phyloP scores from a whole-genome alignment of 1,140 invertebrate genomes.

The Centruroides vittatus region DNA sequence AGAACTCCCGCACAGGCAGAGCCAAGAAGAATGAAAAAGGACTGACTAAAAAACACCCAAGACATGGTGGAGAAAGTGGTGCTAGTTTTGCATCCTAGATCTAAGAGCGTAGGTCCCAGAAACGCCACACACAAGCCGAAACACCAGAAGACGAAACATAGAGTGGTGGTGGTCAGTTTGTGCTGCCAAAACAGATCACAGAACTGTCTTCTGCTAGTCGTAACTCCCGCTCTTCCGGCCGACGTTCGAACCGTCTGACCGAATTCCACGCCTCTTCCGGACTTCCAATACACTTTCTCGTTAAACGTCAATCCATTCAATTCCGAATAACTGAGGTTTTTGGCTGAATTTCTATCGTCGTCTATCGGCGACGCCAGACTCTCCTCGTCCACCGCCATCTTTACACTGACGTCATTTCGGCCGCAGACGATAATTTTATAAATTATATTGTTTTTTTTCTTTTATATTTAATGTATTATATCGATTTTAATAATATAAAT shows the following conservation, averaged over 20 bases:
- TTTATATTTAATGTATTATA: too few relatives aligned
- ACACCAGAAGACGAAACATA: conserved; percentile 34
- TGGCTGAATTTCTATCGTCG: too few relatives aligned
- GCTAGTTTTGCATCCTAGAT: conserved; percentile 34
- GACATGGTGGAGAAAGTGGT: conserved; percentile 33
- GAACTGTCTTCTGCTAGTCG: conserved; percentile 20
- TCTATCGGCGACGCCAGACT: too few relatives aligned
- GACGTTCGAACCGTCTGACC: neutral
- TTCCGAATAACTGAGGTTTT: too few relatives aligned
- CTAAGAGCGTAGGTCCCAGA: conserved; percentile 35
- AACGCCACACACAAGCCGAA: conserved; percentile 39
- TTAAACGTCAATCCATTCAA: too few relatives aligned
- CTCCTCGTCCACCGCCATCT: too few relatives aligned
- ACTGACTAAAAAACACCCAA: conserved; percentile 37
- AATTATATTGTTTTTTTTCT: too few relatives aligned
- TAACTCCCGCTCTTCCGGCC: neutral
- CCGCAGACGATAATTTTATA: too few relatives aligned
- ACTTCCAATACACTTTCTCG: too few relatives aligned
- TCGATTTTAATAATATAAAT: too few relatives aligned
- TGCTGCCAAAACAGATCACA: conserved; percentile 30
- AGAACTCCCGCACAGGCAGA: conserved; percentile 33
- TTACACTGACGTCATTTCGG: too few relatives aligned
- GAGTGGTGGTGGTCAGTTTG: conserved; percentile 29
- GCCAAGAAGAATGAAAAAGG: conserved; percentile 34
- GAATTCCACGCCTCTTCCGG: too few relatives aligned